A percentile compares a stretch with the other conserved stretches of the same genome.
phyloP scores from a whole-genome alignment of 1,140 invertebrate species.

The Macrotrachela quadricornifera region DNA sequence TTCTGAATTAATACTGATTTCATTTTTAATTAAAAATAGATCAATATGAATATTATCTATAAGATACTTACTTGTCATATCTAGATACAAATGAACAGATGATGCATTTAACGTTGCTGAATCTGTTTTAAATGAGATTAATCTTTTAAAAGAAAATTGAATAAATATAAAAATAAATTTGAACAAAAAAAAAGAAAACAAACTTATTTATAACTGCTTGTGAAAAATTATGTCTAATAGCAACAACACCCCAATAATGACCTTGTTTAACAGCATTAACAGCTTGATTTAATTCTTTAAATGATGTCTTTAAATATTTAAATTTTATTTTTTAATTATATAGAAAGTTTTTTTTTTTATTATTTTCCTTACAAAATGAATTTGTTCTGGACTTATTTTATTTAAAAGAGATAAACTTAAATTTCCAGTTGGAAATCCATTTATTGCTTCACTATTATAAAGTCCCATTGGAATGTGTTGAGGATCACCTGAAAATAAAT shows the following conservation, averaged over 20 bases:
- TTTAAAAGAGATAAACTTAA: not conserved
- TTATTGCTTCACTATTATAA: conserved; percentile 33
- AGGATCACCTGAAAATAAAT: conserved; percentile 38
- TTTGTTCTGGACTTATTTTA: not conserved
- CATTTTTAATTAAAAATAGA: too few species aligned
- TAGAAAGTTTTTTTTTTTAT: too few species aligned
- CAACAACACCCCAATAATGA: not conserved
- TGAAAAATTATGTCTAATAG: conserved; percentile 8
- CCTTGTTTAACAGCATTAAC: not conserved
- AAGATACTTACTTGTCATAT: conserved; percentile 59
- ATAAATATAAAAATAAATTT: too few species aligned
- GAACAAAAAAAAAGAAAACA: too few species aligned
- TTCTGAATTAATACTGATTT: too few species aligned
- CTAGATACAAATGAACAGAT: conserved; percentile 57
- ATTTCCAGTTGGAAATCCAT: not conserved
- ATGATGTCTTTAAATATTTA: not conserved
- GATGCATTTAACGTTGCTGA: conserved; percentile 30
- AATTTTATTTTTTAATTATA: too few species aligned
- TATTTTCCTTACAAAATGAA: too few species aligned
- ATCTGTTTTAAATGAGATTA: conserved; percentile 2
- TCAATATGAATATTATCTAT: not conserved
- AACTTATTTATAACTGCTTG: conserved; percentile 5
- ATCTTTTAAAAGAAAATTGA: not conserved
- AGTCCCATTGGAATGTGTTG: conserved; percentile 57
- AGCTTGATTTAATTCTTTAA: not conserved